Evolutionary conservation across 2,797 vertebrate species (phyloP).

Genomic region (Myotis daubentonii): DNA sequence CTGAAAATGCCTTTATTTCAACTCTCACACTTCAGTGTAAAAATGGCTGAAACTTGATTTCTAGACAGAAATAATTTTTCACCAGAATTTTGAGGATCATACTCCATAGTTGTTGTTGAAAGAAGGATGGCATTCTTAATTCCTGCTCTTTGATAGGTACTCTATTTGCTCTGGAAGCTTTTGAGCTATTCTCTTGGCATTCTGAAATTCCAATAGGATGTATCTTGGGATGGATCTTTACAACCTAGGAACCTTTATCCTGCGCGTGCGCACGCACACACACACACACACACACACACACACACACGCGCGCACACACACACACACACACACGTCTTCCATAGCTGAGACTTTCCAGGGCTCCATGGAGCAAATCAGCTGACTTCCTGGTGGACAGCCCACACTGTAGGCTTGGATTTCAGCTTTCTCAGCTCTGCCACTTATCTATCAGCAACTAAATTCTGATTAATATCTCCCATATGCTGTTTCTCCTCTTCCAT

Average conservation of each 20-base stretch:
- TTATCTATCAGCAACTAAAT: conserved; percentile 8
- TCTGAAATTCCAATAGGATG: neutral
- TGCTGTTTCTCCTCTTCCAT: neutral
- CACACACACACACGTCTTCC: neutral
- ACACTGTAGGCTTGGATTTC: neutral
- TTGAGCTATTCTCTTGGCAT: neutral
- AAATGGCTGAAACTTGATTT: neutral
- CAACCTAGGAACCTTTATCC: neutral
- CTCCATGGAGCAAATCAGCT: neutral
- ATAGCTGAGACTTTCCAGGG: neutral
- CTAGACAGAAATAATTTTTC: neutral
- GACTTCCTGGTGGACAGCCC: neutral
- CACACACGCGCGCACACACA: too few species aligned
- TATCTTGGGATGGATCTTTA: neutral
- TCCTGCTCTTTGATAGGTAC: neutral
- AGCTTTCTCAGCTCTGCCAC: conserved; percentile 27
- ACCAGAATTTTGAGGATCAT: neutral
- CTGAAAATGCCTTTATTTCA: neutral
- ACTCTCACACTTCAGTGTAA: neutral
- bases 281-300: fast-evolving
- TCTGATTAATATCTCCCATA: neutral
- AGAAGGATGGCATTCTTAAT: neutral
- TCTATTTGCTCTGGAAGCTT: neutral
- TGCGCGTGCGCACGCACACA: fast-evolving
- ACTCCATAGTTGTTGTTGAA: neutral